These are phyloP conservation scores for Leptodactylus fuscus DNA, from an alignment of 2,113 vertebrate genomes.

Conservation along the genomic window DNA sequence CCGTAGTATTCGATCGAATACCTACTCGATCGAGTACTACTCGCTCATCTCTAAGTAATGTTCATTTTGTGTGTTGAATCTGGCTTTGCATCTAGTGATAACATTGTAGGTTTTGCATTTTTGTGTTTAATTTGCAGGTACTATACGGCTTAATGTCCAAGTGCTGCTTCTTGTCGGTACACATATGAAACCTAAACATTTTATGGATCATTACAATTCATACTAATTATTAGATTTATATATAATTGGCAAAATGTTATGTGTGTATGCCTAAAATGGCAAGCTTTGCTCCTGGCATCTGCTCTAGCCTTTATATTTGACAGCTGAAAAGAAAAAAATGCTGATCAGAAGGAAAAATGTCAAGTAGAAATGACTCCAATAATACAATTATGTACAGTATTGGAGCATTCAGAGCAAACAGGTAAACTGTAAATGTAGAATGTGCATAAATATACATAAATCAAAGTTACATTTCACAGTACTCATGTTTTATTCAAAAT, in stretches of 20 bases:
- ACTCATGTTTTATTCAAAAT: background rate
- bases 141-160: background rate
- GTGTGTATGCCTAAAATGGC: conserved; percentile 19
- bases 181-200: background rate
- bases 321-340: conserved; percentile 29
- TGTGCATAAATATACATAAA: conserved; percentile 19
- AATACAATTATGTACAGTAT: conserved; percentile 28
- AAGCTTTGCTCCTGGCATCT: conserved; percentile 27
- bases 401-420: conserved; percentile 7
- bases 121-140: no score
- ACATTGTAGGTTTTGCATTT: no score
- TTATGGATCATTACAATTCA: conserved; percentile 34
- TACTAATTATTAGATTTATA: conserved; percentile 17
- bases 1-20: no score
- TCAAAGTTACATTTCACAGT: background rate
- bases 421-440: conserved; percentile 21
- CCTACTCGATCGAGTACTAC: no score
- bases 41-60: no score
- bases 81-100: no score
- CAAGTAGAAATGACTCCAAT: conserved; percentile 39
- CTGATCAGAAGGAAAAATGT: conserved; percentile 36
- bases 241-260: conserved; percentile 26
- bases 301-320: conserved; percentile 32
- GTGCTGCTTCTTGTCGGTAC: background rate
- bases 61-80: no score